phyloP scores from a whole-genome alignment of 2,113 vertebrate genomes.

The Poecile atricapillus region DNA sequence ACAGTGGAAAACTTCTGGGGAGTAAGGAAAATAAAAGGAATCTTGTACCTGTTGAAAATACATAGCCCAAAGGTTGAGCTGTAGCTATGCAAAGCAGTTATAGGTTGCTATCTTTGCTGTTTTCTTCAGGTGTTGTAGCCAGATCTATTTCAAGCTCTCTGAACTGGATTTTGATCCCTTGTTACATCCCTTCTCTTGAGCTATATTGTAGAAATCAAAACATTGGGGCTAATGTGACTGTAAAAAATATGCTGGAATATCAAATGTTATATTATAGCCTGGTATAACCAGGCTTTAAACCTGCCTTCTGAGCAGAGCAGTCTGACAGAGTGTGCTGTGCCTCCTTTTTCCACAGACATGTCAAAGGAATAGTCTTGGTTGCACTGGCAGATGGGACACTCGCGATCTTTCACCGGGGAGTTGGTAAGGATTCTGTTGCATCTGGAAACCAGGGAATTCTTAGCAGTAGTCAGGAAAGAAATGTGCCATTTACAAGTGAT shows the following conservation, averaged over 20 bases:
- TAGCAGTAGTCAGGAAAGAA: neutral
- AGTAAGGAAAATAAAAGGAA: neutral
- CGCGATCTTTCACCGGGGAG: conserved; percentile 94
- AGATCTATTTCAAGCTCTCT: neutral
- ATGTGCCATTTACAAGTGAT: neutral
- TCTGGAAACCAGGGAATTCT: neutral
- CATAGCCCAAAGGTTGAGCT: neutral
- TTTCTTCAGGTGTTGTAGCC: neutral
- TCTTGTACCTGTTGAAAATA: neutral
- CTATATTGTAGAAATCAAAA: neutral
- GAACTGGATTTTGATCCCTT: neutral
- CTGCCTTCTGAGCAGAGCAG: neutral
- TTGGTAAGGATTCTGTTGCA: conserved; percentile 76
- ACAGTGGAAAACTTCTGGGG: neutral
- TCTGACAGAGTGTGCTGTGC: neutral
- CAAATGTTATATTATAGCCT: too few species aligned
- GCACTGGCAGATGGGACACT: conserved; percentile 93
- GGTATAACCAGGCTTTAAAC: neutral
- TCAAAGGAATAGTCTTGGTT: conserved; percentile 95
- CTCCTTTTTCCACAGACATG: conserved; percentile 78
- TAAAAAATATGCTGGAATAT: neutral
- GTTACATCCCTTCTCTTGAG: neutral
- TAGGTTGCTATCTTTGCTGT: neutral
- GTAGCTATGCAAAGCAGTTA: neutral
- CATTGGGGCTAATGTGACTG: neutral